Conservation (phyloP, 2,888 invertebrate species). For the Tricholauxania praeusta region DNA sequence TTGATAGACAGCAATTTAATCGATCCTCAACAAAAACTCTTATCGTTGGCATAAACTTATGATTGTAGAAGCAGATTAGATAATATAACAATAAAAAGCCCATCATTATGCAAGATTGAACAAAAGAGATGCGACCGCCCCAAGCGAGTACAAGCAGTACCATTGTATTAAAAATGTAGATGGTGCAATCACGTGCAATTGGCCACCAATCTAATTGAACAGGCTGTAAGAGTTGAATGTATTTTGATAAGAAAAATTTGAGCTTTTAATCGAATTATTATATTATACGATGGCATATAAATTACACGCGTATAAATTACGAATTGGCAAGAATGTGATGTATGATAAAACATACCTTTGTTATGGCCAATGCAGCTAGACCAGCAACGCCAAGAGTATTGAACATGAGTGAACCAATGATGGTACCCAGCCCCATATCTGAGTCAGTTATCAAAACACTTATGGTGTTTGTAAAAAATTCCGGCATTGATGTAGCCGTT, state of each 20-base stretch:
- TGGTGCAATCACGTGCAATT: conserved; percentile 79
- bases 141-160: conserved; percentile 78
- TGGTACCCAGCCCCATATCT: conserved; percentile 85
- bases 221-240: conserved; percentile 69
- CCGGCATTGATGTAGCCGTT: conserved; percentile 91
- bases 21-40: conserved; percentile 53
- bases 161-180: conserved; percentile 78
- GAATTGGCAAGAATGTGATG: neutral
- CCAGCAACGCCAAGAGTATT: conserved; percentile 86
- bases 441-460: conserved; percentile 84
- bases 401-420: conserved; percentile 86
- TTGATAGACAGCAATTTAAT: conserved; percentile 50
- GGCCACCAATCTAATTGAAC: conserved; percentile 82
- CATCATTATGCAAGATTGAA: conserved; percentile 78
- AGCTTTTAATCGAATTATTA: neutral
- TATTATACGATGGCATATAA: neutral
- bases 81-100: conserved; percentile 79
- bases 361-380: conserved; percentile 79
- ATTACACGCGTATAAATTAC: neutral
- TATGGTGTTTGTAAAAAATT: conserved; percentile 89
- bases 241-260: neutral
- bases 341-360: conserved; percentile 69
- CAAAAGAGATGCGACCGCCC: conserved; percentile 82
- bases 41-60: conserved; percentile 64
- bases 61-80: conserved; percentile 76